Conservation (phyloP, 2,888 invertebrate species). For the Brenthis daphne region DNA sequence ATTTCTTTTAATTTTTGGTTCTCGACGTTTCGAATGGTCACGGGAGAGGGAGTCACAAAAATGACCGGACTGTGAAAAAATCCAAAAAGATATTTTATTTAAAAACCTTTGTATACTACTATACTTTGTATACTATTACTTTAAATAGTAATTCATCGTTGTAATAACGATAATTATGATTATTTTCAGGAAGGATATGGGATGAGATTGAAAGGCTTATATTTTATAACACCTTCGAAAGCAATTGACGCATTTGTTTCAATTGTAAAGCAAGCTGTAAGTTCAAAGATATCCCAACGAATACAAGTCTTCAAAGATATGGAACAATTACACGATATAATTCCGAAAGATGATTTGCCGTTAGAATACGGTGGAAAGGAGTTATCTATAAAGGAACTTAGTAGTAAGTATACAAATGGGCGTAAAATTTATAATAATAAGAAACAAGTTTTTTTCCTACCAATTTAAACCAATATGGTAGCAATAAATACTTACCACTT, state of each 20-base stretch:
- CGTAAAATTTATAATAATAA: no score
- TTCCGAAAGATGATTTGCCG: slow-evolving; percentile 48
- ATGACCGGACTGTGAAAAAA: no score
- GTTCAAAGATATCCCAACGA: slow-evolving; percentile 37
- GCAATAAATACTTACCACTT: no score
- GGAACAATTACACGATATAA: slow-evolving; percentile 28
- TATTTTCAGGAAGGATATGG: slow-evolving; percentile 55
- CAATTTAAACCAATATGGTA: no score
- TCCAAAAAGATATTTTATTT: no score
- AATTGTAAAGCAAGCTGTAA: slow-evolving; percentile 46
- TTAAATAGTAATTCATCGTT: background rate
- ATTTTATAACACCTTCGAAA: slow-evolving; percentile 52
- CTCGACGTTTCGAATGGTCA: no score
- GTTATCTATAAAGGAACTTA: slow-evolving; percentile 33
- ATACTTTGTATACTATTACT: no score
- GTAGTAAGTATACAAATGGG: slow-evolving; percentile 27
- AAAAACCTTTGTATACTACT: no score
- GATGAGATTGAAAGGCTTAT: slow-evolving; percentile 51
- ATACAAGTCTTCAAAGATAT: slow-evolving; percentile 36
- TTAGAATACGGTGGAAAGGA: slow-evolving; percentile 50
- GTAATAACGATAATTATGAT: background rate
- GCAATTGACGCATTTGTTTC: slow-evolving; percentile 51
- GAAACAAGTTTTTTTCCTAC: no score
- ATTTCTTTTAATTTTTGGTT: no score
- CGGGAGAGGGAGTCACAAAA: no score